Evolutionary conservation across 2,797 vertebrate species (phyloP).

Genomic region (Anguilla obscura): DNA sequence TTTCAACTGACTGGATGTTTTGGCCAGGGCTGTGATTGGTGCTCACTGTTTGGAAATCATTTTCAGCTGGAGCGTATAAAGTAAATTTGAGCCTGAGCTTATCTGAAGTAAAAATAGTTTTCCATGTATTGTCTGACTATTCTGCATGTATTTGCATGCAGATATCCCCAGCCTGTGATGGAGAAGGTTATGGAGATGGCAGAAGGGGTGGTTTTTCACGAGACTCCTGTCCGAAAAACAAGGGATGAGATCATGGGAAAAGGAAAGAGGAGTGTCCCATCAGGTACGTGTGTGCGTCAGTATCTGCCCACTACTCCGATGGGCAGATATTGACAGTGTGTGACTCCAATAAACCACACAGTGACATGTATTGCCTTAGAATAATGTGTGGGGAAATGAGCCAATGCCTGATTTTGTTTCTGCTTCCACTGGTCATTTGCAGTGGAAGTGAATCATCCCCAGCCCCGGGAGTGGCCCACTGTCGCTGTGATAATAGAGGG

Average conservation of each 20-base stretch:
- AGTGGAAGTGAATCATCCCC: constrained; percentile 50
- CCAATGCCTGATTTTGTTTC: neutral
- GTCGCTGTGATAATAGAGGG: no score
- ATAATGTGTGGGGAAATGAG: neutral
- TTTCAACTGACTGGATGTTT: neutral
- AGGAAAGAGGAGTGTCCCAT: constrained; percentile 82
- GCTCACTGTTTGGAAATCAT: neutral
- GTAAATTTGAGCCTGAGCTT: neutral
- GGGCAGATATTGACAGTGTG: neutral
- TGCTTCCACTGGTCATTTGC: constrained; percentile 40
- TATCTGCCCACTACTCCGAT: neutral
- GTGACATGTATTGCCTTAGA: neutral
- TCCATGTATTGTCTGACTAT: neutral
- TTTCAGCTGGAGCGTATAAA: neutral
- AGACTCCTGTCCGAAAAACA: constrained; percentile 79
- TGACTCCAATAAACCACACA: neutral
- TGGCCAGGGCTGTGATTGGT: neutral
- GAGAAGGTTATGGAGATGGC: constrained; percentile 90
- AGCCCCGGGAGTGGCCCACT: no score
- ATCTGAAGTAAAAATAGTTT: neutral
- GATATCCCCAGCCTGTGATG: constrained; percentile 88
- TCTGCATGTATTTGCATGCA: constrained; percentile 51
- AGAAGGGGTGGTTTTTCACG: constrained; percentile 83
- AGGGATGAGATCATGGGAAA: constrained; percentile 82
- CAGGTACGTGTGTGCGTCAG: constrained; percentile 65